Conservation (phyloP, 1,140 invertebrate species). For the Hylaeus anthracinus region DNA sequence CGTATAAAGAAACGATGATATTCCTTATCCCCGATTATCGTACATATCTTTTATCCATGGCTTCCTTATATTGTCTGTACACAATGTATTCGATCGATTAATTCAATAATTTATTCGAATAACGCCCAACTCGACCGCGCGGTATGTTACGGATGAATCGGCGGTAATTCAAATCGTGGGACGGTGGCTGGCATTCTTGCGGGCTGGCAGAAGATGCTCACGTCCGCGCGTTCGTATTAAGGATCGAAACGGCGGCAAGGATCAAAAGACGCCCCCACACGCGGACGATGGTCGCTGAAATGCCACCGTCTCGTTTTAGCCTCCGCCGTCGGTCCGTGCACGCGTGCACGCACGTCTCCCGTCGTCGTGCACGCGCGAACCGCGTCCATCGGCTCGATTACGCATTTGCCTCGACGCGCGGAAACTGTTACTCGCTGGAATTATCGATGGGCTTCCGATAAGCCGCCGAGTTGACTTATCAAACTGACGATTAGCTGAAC, state of each 20-base stretch:
- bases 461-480: background rate
- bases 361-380: slow-evolving; percentile 36
- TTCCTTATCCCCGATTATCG: no score
- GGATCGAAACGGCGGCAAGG: slow-evolving; percentile 38
- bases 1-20: no score
- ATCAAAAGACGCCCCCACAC: slow-evolving; percentile 71
- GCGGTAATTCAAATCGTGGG: background rate
- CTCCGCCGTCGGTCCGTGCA: slow-evolving; percentile 39
- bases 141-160: no score
- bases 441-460: background rate
- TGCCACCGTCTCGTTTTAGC: slow-evolving; percentile 57
- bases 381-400: slow-evolving; percentile 20
- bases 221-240: background rate
- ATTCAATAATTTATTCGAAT: no score
- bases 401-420: slow-evolving; percentile 36
- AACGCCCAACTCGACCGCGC: no score
- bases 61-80: no score
- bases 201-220: slow-evolving; percentile 5
- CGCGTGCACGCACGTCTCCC: slow-evolving; percentile 25
- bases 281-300: slow-evolving; percentile 60
- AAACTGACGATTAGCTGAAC: background rate
- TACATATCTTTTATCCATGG: no score
- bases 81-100: no score
- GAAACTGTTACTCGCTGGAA: background rate
- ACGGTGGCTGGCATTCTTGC: slow-evolving; percentile 18